phyloP scores from a whole-genome alignment of 2,113 vertebrate species.

The Noturus placidus region DNA sequence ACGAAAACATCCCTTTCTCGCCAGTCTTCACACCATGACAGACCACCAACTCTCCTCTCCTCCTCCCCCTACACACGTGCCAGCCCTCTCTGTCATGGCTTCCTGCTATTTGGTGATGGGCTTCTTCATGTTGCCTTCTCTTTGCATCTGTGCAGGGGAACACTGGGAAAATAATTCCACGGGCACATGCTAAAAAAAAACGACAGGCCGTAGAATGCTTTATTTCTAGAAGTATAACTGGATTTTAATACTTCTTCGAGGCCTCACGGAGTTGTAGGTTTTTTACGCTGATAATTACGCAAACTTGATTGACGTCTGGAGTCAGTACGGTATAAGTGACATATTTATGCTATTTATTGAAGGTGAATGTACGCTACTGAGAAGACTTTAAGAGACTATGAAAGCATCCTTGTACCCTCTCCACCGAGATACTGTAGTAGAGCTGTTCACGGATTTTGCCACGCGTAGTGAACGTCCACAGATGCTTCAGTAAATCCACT shows the following conservation, averaged over 20 bases:
- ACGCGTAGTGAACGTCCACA: constrained; percentile 66
- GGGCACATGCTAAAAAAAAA: constrained; percentile 52
- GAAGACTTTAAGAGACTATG: constrained; percentile 57
- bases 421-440: constrained; percentile 73
- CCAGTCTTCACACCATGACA: constrained; percentile 97
- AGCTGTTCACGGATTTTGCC: constrained; percentile 71
- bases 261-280: constrained; percentile 51
- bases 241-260: constrained; percentile 47
- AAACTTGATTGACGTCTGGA: constrained; percentile 59
- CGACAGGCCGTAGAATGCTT: constrained; percentile 39
- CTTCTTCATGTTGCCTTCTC: constrained; percentile 72
- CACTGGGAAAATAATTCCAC: constrained; percentile 52
- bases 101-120: constrained; percentile 74
- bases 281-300: constrained; percentile 36
- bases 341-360: constrained; percentile 84
- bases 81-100: constrained; percentile 74
- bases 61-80: constrained; percentile 59
- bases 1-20: constrained; percentile 99
- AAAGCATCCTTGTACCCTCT: constrained; percentile 67
- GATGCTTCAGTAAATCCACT: constrained; percentile 46
- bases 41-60: constrained; percentile 54
- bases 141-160: constrained; percentile 78
- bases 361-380: constrained; percentile 83
- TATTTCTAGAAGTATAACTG: constrained; percentile 55
- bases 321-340: constrained; percentile 56